Conservation (phyloP, 2,888 invertebrate genomes). For the Orchesella flavescens region DNA sequence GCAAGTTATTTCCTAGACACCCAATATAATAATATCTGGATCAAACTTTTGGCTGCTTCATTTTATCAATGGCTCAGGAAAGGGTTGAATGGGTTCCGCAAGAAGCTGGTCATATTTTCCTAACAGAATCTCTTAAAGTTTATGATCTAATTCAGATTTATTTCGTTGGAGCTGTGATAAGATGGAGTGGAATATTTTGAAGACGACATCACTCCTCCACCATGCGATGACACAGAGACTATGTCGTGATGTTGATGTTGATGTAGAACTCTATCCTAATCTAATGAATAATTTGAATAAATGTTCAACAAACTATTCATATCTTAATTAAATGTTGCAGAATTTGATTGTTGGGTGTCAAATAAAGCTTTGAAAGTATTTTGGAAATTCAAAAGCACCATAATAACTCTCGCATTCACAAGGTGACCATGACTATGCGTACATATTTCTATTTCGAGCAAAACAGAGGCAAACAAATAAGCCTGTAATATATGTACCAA, state of each 20-base stretch:
- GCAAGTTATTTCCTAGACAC: slow-evolving; percentile 47
- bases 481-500: too few relatives aligned
- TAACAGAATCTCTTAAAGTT: slow-evolving; percentile 18
- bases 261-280: too few relatives aligned
- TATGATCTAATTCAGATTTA: background rate
- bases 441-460: too few relatives aligned
- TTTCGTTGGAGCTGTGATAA: background rate
- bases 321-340: too few relatives aligned
- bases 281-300: too few relatives aligned
- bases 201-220: background rate
- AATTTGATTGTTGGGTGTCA: too few relatives aligned
- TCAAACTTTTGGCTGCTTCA: slow-evolving; percentile 29
- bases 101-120: slow-evolving; percentile 26
- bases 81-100: slow-evolving; percentile 19
- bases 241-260: background rate
- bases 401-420: too few relatives aligned
- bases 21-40: slow-evolving; percentile 13
- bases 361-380: too few relatives aligned
- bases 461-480: too few relatives aligned
- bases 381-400: too few relatives aligned
- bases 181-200: background rate
- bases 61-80: slow-evolving; percentile 52
- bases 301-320: too few relatives aligned
- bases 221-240: background rate
- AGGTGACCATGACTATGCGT: too few relatives aligned